Conservation (phyloP, 2,888 invertebrate species). For the Eristalis arbustorum region DNA sequence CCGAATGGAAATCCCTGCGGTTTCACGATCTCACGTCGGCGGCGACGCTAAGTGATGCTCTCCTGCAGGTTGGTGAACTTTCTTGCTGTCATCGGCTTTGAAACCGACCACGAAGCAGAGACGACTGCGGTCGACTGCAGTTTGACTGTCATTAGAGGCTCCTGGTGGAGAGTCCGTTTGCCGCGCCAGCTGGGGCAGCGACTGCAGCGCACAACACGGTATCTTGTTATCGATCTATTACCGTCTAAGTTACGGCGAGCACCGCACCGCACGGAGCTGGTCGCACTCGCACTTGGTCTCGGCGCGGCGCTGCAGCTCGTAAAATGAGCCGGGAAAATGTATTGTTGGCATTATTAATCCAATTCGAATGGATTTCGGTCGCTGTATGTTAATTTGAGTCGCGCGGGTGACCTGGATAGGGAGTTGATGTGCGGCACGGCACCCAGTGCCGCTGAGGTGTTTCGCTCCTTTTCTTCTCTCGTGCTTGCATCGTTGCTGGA, state of each 20-base stretch:
- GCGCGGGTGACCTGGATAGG: conserved; percentile 56
- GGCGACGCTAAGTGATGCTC: conserved; percentile 21
- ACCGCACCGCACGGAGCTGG: conserved; percentile 1
- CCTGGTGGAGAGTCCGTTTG: neutral
- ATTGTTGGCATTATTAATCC: conserved; percentile 65
- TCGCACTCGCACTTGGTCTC: conserved; percentile 46
- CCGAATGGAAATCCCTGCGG: conserved; percentile 38
- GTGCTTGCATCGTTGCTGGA: conserved; percentile 28
- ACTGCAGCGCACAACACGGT: conserved; percentile 17
- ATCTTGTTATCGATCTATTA: conserved; percentile 67
- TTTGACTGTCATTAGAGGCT: conserved; percentile 49
- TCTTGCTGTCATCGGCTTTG: conserved; percentile 29
- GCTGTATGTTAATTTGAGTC: conserved; percentile 58
- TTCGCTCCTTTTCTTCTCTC: neutral
- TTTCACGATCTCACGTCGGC: conserved; percentile 40
- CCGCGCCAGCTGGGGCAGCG: neutral
- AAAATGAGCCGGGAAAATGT: conserved; percentile 57
- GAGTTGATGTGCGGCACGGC: conserved; percentile 40
- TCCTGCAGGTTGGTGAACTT: conserved; percentile 41
- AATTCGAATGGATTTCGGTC: conserved; percentile 58
- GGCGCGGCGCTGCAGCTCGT: conserved; percentile 59
- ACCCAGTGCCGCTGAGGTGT: conserved; percentile 37
- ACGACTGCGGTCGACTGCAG: conserved; percentile 29
- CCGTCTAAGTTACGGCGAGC: conserved; percentile 52
- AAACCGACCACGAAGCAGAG: neutral